Evolutionary conservation across 2,888 invertebrate species (phyloP), one percentile per base, ranked within the genome.

Genomic region (Orthosia cruda): DNA sequence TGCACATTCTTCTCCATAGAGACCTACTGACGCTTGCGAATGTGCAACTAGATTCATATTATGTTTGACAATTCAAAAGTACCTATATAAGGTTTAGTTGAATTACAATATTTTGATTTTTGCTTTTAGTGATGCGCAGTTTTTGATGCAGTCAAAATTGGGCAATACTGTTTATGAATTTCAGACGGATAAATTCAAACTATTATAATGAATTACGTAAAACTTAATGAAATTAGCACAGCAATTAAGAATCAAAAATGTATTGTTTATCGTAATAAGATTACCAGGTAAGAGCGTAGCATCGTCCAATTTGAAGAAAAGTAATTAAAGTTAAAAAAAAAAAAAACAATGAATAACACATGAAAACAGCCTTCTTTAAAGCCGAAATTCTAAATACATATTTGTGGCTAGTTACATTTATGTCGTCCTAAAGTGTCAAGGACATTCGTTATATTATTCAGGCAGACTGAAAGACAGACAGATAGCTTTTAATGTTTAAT

Each of bases 401-500:
- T 64, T 66, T 69, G 78, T 73, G 80, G 66, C 77, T 72, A 79
- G 65, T 81, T 69, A 79, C 63, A 81, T 59, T 65, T 71, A 59
- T 71, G 85, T 81, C 77, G 81, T 85, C 72, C 71, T 84, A 73
- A 88, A 88, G 89, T 93, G 91, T 92, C 95, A 95, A 95, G 95
- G 94, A 68, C 92, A 86, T 67, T 78, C 66, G 78, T 86, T 90
- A 84, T 90, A 91, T 91, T 91, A 92, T 92, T 93, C 91, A 93
- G 71, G 55, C 20, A 67, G 89, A 81, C 77, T 87, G 89, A 86
- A 88, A 88, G 84, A 90, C 90, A 93, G 95, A 94, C 93, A 94
- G 95, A 94, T 93, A 94, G 80, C 88, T 89, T 91, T 95, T 91
- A 95, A 95, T 95, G 89, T 94, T 95, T 95, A 94, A 96, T 94